Percentiles rank a stretch among this genome's conserved stretches.
Conservation (phyloP, 1,140 invertebrate genomes). For the Campoletis sonorensis region DNA sequence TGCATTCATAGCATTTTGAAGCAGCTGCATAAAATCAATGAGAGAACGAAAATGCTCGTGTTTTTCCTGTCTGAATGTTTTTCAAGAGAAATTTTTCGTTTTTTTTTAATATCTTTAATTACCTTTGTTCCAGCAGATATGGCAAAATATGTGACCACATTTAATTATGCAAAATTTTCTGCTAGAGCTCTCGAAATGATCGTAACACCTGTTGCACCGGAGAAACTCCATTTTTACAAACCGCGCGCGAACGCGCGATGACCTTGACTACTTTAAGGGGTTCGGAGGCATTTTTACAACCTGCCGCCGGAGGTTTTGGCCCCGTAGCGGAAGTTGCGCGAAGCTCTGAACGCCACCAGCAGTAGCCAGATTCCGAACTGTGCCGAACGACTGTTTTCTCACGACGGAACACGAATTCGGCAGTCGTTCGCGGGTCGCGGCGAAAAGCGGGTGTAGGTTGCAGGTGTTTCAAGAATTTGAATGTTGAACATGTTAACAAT, state of each 20-base stretch:
- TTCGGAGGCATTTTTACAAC: background rate
- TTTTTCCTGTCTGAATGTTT: background rate
- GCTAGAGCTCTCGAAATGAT: background rate
- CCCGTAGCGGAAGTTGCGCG: too few relatives aligned
- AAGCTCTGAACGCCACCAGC: too few relatives aligned
- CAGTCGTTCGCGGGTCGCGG: too few relatives aligned
- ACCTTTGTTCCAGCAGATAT: background rate
- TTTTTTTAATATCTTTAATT: background rate
- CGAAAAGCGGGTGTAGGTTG: too few relatives aligned
- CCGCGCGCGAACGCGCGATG: too few relatives aligned
- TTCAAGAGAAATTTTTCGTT: too few relatives aligned
- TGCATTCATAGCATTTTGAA: background rate
- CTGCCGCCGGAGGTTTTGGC: too few relatives aligned
- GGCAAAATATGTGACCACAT: slow-evolving; percentile 13
- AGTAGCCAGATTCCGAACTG: too few relatives aligned
- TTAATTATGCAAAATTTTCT: background rate
- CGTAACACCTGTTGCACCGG: background rate
- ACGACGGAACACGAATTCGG: too few relatives aligned
- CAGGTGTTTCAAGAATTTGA: background rate
- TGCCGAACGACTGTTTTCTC: too few relatives aligned
- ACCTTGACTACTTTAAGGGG: too few relatives aligned
- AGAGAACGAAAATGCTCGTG: background rate
- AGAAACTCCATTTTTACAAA: slow-evolving; percentile 8
- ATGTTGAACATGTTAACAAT: slow-evolving; percentile 45
- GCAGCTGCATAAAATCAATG: background rate